phyloP scores from a whole-genome alignment of 2,888 invertebrate species.

The Caenorhabditis japonica region DNA sequence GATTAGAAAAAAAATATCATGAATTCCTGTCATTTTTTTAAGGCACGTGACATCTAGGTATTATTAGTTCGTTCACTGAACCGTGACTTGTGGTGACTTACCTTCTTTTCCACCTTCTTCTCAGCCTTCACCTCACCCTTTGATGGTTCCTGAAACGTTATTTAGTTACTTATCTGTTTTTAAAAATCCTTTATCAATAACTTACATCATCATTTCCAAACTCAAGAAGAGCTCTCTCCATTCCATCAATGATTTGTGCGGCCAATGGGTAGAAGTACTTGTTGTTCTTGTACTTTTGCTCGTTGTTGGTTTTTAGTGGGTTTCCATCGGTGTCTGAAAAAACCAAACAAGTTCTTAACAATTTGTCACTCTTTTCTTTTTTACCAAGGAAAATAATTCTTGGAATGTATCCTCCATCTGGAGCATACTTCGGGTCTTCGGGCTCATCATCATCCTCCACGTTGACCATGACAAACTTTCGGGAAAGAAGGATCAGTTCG shows the following conservation, averaged over 20 bases:
- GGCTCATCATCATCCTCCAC: conserved; percentile 79
- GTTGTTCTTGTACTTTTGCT: conserved; percentile 75
- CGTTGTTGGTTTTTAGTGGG: conserved; percentile 76
- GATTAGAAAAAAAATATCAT: too few relatives aligned
- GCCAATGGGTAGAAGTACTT: conserved; percentile 74
- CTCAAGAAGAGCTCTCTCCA: conserved; percentile 63
- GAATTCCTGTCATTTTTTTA: too few relatives aligned
- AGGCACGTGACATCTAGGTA: too few relatives aligned
- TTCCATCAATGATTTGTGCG: conserved; percentile 66
- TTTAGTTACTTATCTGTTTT: conserved; percentile 14
- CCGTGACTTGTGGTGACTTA: too few relatives aligned
- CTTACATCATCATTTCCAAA: conserved; percentile 42
- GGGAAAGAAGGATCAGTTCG: conserved; percentile 78
- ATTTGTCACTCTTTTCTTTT: not conserved
- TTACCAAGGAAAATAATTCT: conserved; percentile 78
- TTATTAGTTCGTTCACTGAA: too few relatives aligned
- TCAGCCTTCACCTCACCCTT: conserved; percentile 45
- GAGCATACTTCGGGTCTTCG: conserved; percentile 77
- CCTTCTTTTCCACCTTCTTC: too few relatives aligned
- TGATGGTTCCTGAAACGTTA: conserved; percentile 34
- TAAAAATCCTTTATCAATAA: conserved; percentile 18
- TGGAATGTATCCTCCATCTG: conserved; percentile 79
- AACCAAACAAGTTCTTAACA: not conserved
- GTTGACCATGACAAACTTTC: conserved; percentile 78
- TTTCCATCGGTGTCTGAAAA: conserved; percentile 77